A percentile compares a stretch with the other conserved stretches of the same genome.
phyloP scores from a whole-genome alignment of 1,140 invertebrate genomes.

The Phymastichus coffea region DNA sequence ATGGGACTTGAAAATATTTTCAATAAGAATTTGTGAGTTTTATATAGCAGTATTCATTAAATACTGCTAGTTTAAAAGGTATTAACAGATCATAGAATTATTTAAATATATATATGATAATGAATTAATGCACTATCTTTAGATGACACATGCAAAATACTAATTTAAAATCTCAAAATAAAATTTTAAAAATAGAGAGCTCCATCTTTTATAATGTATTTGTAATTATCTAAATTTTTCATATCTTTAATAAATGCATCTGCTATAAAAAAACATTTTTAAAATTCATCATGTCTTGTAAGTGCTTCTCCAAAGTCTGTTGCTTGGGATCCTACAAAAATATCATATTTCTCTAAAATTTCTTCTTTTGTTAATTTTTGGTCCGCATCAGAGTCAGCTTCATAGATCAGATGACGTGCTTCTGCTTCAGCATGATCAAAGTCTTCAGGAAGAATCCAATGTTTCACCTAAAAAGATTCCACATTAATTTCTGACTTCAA shows the following conservation, averaged over 20 bases:
- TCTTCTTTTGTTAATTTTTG: conserved; percentile 88
- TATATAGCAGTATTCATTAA: conserved; percentile 1
- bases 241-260: neutral
- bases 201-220: conserved; percentile 10
- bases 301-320: conserved; percentile 98
- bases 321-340: conserved; percentile 97
- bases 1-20: conserved; percentile 6
- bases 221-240: no score
- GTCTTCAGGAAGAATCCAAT: conserved; percentile 94
- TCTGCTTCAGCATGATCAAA: conserved; percentile 97
- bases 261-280: no score
- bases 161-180: no score
- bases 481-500: neutral
- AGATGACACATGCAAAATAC: no score
- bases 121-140: no score
- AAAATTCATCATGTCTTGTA: conserved; percentile 92
- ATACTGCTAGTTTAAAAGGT: neutral
- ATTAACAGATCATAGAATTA: neutral
- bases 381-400: conserved; percentile 90
- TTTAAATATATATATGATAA: neutral
- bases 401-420: conserved; percentile 91
- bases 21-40: conserved; percentile 8
- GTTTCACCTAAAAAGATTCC: conserved; percentile 62
- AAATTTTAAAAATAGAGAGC: conserved; percentile 2
- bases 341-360: conserved; percentile 92